A percentile compares a stretch with the other conserved stretches of the same genome.
phyloP scores from a whole-genome alignment of 2,113 vertebrate species.

The Ptychochromis oligacanthus region DNA sequence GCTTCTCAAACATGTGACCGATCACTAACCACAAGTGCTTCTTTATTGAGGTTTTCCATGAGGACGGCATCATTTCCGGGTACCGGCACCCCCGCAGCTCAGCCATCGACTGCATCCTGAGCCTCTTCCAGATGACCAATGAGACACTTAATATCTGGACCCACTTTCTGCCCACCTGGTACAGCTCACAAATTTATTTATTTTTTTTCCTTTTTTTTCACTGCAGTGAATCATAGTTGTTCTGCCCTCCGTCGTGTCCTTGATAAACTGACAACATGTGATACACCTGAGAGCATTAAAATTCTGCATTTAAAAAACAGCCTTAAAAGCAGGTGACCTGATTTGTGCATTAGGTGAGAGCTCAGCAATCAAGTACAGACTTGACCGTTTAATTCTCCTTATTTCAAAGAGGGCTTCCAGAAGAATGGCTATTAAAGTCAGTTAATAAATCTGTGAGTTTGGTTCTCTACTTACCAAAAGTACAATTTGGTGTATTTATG shows the following conservation, averaged over 20 bases:
- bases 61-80: slow-evolving; percentile 91
- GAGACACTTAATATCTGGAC: slow-evolving; percentile 99
- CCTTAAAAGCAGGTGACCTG: background rate
- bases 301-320: background rate
- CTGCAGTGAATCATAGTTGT: too few species aligned
- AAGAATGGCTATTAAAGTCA: background rate
- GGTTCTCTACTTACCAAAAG: background rate
- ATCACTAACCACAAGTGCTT: background rate
- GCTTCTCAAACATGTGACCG: background rate
- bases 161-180: slow-evolving; percentile 92
- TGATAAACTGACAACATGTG: background rate
- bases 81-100: slow-evolving; percentile 91
- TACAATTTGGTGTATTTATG: background rate
- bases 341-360: background rate
- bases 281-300: background rate
- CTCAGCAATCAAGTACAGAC: background rate
- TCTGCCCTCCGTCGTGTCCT: background rate
- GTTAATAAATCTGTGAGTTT: too few species aligned
- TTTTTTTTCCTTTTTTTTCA: background rate
- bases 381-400: background rate
- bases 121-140: slow-evolving; percentile 93
- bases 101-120: slow-evolving; percentile 87
- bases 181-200: background rate
- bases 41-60: slow-evolving; percentile 85
- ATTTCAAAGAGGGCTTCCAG: too few species aligned